Evolutionary conservation across 2,113 vertebrate species (phyloP), one percentile per base, ranked within the genome.

Genomic region (Varanus komodoensis): DNA sequence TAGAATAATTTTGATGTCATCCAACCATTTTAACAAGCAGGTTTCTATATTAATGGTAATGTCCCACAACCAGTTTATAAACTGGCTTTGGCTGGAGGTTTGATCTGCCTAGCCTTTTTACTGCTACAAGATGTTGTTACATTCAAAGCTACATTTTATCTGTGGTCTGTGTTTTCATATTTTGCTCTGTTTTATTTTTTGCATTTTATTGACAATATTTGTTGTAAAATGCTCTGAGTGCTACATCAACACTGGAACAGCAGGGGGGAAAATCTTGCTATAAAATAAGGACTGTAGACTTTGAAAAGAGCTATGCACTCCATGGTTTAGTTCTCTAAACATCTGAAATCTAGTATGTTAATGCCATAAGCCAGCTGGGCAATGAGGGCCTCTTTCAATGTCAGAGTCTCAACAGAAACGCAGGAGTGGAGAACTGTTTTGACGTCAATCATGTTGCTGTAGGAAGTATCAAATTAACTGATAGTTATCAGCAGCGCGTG

Each of bases 401-500:
- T 94, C 93, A 91, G 91, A 86, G 87, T 52, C 90, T 91, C 83
- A 79, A 79, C 75, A 52, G 90, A 89, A 91, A 96, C 82, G 85
- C 57, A 1, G 88, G 79, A 4, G 0, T 86, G 21, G 79, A 90
- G 79, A 91, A 87, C 87, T 21, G 0, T 75, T 89, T 91, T 95
- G 94, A 94, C 90, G 89, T 95, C 95, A 96, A 81, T n/a, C 82
- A 93, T 93, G 93, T 93, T n/a, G 4, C 95, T 91, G 88, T 85
- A 91, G 93, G 95, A 95, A 96, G 92, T 93, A 94, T 95, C 57
- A 4, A 81, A 94, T 95, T 95, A 93, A 93, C 93, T 94, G 95
- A 96, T 96, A 88, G 94, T 95, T 95, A 96, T 96, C 96, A 94
- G 32, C 90, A 91, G 95, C 93, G 95, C 80, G 84, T 95, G 95